A percentile compares a stretch with the other conserved stretches of the same genome.
Evolutionary conservation across 2,888 invertebrate genomes (phyloP).

Genomic region (Rhimphoctona megacephalus): DNA sequence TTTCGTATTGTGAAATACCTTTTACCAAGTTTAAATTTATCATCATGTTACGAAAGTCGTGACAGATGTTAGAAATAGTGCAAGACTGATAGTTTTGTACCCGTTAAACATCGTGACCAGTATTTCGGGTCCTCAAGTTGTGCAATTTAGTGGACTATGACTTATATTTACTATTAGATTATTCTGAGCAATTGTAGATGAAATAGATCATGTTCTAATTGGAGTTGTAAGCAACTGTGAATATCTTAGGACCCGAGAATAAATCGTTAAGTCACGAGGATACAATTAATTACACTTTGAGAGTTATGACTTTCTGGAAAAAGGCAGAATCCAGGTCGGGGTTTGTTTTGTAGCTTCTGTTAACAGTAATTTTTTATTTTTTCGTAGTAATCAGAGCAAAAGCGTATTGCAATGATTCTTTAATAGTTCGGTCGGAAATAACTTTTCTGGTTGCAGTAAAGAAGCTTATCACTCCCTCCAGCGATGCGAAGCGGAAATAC

Average conservation of each 20-base stretch:
- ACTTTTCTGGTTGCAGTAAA: not conserved
- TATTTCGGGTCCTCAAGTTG: no score
- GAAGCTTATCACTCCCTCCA: slow-evolving; percentile 26
- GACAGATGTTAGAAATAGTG: not conserved
- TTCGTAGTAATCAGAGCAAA: not conserved
- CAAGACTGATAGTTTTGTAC: no score
- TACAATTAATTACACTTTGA: not conserved
- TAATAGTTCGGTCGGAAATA: not conserved
- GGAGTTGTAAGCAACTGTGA: not conserved
- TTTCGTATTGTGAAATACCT: not conserved
- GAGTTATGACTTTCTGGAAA: not conserved
- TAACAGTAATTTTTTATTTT: not conserved
- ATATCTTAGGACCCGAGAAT: not conserved
- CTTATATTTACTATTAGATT: no score
- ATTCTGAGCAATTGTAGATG: no score
- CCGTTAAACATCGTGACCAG: no score
- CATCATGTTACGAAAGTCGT: not conserved
- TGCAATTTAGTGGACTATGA: no score
- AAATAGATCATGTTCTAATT: no score
- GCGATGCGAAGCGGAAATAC: not conserved
- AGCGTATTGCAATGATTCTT: slow-evolving; percentile 1
- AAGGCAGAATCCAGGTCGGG: not conserved
- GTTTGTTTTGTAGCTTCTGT: not conserved
- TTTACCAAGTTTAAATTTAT: not conserved
- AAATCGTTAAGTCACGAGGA: not conserved